Conservation (phyloP, 2,797 vertebrate genomes). For the Gallinago nigripennis region DNA sequence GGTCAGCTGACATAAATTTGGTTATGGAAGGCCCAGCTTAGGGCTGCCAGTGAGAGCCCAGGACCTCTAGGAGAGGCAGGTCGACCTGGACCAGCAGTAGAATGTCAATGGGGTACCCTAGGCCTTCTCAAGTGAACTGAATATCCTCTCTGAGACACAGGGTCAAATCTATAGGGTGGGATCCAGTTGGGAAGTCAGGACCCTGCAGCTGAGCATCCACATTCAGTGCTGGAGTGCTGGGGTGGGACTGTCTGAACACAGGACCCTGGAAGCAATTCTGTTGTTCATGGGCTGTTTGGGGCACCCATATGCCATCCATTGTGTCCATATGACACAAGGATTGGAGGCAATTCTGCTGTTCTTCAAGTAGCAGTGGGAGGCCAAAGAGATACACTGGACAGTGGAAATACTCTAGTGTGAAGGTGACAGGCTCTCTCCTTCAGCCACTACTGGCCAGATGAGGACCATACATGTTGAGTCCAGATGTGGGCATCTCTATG, state of each 20-base stretch:
- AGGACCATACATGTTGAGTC: neutral
- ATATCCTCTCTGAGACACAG: too few relatives aligned
- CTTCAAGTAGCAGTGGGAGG: neutral
- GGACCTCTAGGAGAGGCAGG: neutral
- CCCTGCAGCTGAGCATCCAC: neutral
- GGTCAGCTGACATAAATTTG: neutral
- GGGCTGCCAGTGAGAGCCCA: neutral
- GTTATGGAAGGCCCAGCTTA: neutral
- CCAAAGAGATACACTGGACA: neutral
- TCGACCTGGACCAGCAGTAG: neutral
- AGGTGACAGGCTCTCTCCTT: neutral
- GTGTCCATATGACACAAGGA: neutral
- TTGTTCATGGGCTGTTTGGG: neutral
- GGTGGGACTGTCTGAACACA: neutral
- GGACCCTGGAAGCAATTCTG: neutral
- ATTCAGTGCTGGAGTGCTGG: neutral
- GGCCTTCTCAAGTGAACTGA: neutral
- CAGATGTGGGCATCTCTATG: neutral
- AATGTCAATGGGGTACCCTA: neutral
- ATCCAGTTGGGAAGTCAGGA: neutral
- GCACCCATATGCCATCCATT: neutral
- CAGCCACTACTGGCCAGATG: neutral
- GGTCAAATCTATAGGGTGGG: neutral
- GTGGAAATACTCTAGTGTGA: neutral
- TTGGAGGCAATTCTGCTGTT: neutral